A percentile compares a stretch with the other conserved stretches of the same genome.
These are phyloP conservation scores for Mythimna pallens DNA, from an alignment of 2,888 invertebrate genomes.

Conservation along the genomic window DNA sequence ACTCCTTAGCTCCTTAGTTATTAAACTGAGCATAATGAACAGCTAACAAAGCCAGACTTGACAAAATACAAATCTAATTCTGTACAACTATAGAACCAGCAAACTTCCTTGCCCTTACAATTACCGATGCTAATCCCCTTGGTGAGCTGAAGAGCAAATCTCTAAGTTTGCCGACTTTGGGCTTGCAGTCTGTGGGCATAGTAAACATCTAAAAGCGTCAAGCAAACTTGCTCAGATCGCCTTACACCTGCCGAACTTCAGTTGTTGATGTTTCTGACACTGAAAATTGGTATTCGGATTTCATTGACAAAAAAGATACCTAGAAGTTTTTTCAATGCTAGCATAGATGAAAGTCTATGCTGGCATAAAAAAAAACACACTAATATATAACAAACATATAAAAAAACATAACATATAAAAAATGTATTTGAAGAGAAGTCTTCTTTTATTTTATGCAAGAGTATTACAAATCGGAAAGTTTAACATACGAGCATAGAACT, in stretches of 20 bases:
- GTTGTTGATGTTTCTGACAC: conserved; percentile 68
- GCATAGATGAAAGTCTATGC: no score
- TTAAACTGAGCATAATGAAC: conserved; percentile 53
- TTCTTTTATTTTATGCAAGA: not conserved
- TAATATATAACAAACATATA: no score
- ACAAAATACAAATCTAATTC: conserved; percentile 64
- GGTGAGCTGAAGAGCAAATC: conserved; percentile 71
- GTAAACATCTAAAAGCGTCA: conserved; percentile 79
- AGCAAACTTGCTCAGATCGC: conserved; percentile 71
- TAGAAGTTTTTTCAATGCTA: not conserved
- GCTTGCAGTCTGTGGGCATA: conserved; percentile 72
- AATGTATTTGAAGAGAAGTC: not conserved
- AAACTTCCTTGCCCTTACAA: conserved; percentile 75
- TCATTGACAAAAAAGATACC: conserved; percentile 12
- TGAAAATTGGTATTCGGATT: conserved; percentile 35
- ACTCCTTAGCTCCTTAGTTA: conserved; percentile 53
- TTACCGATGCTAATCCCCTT: conserved; percentile 81
- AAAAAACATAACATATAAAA: not conserved
- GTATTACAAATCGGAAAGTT: not conserved
- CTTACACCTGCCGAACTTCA: conserved; percentile 80
- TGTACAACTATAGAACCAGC: conserved; percentile 65
- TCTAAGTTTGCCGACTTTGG: conserved; percentile 80
- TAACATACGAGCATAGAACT: not conserved
- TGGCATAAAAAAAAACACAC: not conserved
- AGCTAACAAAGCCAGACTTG: conserved; percentile 59